These are phyloP conservation scores for Eulemur albifrons DNA, from an alignment of 2,797 vertebrate species.

Conservation along the genomic window DNA sequence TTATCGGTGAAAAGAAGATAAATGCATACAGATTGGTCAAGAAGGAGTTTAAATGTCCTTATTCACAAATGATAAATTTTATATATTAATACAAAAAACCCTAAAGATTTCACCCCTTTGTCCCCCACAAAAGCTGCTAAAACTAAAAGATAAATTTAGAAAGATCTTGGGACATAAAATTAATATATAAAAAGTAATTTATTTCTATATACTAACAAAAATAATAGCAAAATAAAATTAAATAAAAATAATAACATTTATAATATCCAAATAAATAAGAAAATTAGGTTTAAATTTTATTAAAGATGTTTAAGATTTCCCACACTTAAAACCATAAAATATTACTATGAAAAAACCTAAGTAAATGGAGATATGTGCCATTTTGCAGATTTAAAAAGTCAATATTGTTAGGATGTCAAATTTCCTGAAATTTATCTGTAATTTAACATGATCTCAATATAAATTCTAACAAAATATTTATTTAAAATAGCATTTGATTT, in stretches of 20 bases:
- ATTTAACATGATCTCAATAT: background rate
- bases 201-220: background rate
- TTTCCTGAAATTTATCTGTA: background rate
- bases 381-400: background rate
- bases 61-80: background rate
- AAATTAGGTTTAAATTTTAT: background rate
- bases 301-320: background rate
- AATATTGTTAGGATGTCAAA: background rate
- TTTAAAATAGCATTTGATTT: background rate
- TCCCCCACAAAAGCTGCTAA: background rate
- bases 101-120: background rate
- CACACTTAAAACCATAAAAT: background rate
- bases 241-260: background rate
- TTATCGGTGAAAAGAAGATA: background rate
- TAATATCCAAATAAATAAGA: background rate
- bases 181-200: background rate
- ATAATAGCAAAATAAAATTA: background rate
- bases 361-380: background rate
- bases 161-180: background rate
- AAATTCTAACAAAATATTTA: background rate
- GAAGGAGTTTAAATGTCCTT: background rate
- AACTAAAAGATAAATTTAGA: background rate
- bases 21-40: background rate
- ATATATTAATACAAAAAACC: background rate
- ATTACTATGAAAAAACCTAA: background rate